These are phyloP conservation scores for Parauchenoglanis punctatus DNA, from an alignment of 2,797 vertebrate genomes.

Conservation along the genomic window DNA sequence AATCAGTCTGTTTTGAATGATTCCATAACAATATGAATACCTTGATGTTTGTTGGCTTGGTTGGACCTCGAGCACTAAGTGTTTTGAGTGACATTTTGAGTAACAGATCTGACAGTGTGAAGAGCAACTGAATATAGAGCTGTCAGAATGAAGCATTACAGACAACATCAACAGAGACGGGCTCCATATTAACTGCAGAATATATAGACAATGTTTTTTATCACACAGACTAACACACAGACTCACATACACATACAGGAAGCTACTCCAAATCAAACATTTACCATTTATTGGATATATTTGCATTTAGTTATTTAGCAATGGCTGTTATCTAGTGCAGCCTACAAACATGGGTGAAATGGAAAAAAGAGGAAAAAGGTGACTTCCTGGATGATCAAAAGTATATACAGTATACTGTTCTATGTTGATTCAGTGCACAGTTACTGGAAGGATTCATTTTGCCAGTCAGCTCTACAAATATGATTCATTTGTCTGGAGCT, in stretches of 20 bases:
- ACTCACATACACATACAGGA: not conserved
- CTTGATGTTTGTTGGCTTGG: not conserved
- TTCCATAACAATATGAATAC: not conserved
- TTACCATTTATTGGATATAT: not conserved
- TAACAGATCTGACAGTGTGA: constrained; percentile 32
- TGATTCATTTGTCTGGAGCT: not conserved
- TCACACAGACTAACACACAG: not conserved
- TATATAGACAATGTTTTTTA: not conserved
- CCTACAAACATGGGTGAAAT: not conserved
- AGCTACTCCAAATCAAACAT: not conserved
- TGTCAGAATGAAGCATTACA: not conserved
- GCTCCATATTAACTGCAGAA: not conserved
- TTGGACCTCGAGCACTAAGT: constrained; percentile 4
- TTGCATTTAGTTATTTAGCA: constrained; percentile 3
- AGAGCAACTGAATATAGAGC: not conserved
- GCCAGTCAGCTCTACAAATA: no score
- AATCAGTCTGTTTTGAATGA: not conserved
- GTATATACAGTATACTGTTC: not conserved
- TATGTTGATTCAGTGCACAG: not conserved
- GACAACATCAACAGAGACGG: not conserved
- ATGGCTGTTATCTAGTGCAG: not conserved
- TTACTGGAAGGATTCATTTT: not conserved
- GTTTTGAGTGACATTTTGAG: constrained; percentile 10
- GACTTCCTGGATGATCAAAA: not conserved
- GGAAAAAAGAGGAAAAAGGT: not conserved